Conservation (phyloP, 2,797 vertebrate species). For the Tympanoctomys barrerae region DNA sequence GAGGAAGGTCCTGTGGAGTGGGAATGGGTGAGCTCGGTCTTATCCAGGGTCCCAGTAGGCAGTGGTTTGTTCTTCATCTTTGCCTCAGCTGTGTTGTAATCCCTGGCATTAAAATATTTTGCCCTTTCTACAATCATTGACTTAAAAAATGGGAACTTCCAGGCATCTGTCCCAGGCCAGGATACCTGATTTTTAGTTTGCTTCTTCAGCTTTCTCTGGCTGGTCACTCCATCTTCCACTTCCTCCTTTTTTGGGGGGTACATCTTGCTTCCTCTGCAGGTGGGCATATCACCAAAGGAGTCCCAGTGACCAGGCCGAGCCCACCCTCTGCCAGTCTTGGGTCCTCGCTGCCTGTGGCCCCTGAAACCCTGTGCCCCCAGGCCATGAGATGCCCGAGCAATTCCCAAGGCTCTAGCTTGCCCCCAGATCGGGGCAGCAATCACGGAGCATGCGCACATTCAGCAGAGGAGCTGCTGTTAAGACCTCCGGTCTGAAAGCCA, state of each 20-base stretch:
- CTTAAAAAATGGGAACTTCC: constrained; percentile 98
- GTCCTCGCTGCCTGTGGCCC: neutral
- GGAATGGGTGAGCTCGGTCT: constrained; percentile 99
- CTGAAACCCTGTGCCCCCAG: too few species aligned
- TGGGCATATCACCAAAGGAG: neutral
- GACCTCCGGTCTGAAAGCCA: neutral
- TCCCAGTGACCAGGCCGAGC: neutral
- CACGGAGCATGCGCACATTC: neutral
- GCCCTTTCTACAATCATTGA: constrained; percentile 98
- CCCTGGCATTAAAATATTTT: constrained; percentile 99
- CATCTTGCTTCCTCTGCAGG: neutral
- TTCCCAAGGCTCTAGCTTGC: neutral
- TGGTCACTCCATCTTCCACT: constrained; percentile 95
- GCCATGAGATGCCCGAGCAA: neutral
- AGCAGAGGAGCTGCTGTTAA: neutral
- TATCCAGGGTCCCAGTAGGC: constrained; percentile 95
- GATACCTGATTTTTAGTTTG: constrained; percentile 97
- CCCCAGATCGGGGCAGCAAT: neutral
- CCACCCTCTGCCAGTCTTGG: neutral
- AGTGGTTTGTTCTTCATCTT: constrained; percentile 99
- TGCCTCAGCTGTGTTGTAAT: constrained; percentile 99
- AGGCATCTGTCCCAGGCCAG: constrained; percentile 96
- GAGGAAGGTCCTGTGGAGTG: constrained; percentile 97
- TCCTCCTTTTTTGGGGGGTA: constrained; percentile 79
- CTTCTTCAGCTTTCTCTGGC: constrained; percentile 97